These are phyloP conservation scores for Leptinotarsa peninsularis DNA, from an alignment of 2,888 invertebrate genomes.

Conservation along the genomic window DNA sequence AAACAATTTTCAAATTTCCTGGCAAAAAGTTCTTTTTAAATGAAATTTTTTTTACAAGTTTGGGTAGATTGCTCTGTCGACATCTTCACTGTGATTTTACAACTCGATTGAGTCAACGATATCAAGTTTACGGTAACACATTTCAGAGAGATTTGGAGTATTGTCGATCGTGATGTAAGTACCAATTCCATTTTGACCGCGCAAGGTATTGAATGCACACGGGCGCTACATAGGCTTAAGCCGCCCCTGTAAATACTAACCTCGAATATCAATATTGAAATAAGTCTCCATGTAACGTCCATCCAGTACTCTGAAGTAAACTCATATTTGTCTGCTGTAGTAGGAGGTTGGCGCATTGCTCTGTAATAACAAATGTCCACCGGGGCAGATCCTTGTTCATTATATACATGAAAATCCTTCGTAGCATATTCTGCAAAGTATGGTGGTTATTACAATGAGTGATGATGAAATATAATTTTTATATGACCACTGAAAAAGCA, in stretches of 20 bases:
- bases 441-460: background rate
- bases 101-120: no score
- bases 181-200: no score
- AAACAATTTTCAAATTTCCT: no score
- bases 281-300: constrained; percentile 69
- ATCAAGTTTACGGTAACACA: no score
- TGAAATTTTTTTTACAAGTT: no score
- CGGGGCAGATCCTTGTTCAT: background rate
- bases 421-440: constrained; percentile 48
- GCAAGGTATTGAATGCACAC: no score
- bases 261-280: constrained; percentile 74
- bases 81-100: no score
- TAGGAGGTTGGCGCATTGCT: constrained; percentile 61
- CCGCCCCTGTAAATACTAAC: constrained; percentile 56
- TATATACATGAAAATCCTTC: constrained; percentile 43
- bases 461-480: background rate
- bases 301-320: constrained; percentile 70
- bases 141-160: no score
- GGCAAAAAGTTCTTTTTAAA: no score
- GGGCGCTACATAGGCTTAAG: no score
- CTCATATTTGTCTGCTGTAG: constrained; percentile 57
- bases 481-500: background rate
- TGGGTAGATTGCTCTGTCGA: no score
- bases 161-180: no score
- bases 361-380: constrained; percentile 61